Evolutionary conservation across 2,113 vertebrate species (phyloP), one percentile per base, ranked within the genome.

Genomic region (Centropus bengalensis): DNA sequence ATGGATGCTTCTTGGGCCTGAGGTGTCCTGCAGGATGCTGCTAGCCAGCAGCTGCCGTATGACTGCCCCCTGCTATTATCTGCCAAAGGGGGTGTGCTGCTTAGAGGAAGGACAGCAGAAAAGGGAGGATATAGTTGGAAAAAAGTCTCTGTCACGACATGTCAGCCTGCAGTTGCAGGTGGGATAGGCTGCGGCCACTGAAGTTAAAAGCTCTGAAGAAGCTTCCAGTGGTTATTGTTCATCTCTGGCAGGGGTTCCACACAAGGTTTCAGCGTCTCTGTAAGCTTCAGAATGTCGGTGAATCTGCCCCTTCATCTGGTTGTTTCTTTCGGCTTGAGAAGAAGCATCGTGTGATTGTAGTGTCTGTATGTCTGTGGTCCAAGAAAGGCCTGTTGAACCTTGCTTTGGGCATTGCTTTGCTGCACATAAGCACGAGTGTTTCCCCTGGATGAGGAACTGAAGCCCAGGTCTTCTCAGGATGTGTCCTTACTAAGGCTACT

Each of bases 251-350:
- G 32, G 26, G n/a, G 21, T 87, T 78, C 81, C 45, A 3, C n/a
- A 49, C 36, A 15, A 11, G 23, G 9, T 42, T 76, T 70, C 47
- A 67, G 51, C 60, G 33, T 5, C 20, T 67, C 4, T 4, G 71
- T 69, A 74, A 64, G 51, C 64, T 82, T 95, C 42, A 71, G 71
- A 76, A 74, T 79, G 51, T 68, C 38, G 28, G 24, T 70, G 60
- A 47, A 23, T 91, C 77, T 91, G 17, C 76, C 87, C 49, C 23
- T 88, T 93, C 36, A 38, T 81, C 45, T 67, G 33, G 26, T 67
- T 42, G 20, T 59, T 94, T 91, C 45, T 88, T 83, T 83, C 82
- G 77, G 52, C 79, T 84, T 55, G 47, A 88, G 89, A 85, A 76
- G 40, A 93, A 79, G 79, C 69, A 55, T 42, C 58, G 67, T 94